phyloP scores from a whole-genome alignment of 2,797 vertebrate genomes.

The Nothura maculosa region DNA sequence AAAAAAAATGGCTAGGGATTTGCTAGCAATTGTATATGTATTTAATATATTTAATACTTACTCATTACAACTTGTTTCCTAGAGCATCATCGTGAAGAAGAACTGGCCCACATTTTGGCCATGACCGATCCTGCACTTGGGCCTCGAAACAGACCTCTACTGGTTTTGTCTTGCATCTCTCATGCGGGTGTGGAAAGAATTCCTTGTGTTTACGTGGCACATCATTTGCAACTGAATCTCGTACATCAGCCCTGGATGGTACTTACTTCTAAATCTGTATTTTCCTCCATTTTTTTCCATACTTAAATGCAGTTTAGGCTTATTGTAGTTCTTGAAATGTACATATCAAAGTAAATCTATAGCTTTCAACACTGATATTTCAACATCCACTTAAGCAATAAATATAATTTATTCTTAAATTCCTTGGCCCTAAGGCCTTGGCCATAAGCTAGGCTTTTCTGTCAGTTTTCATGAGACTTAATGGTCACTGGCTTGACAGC shows the following conservation, averaged over 20 bases:
- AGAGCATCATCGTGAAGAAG: slow-evolving; percentile 81
- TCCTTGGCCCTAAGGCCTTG: neutral
- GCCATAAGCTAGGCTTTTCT: neutral
- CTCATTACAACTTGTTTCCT: slow-evolving; percentile 12
- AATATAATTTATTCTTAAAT: neutral
- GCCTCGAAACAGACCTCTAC: slow-evolving; percentile 84
- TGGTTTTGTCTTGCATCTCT: slow-evolving; percentile 92
- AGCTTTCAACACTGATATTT: neutral
- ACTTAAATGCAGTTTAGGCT: neutral
- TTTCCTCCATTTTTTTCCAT: slow-evolving; percentile 9
- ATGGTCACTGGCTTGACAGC: rapidly evolving
- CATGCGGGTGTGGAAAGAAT: slow-evolving; percentile 79
- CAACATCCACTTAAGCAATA: neutral
- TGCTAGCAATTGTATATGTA: too few species aligned
- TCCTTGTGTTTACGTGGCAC: slow-evolving; percentile 90
- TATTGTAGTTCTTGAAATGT: neutral
- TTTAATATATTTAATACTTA: neutral
- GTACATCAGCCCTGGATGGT: slow-evolving; percentile 93
- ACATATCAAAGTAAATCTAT: neutral
- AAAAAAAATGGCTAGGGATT: neutral
- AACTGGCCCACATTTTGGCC: slow-evolving; percentile 87
- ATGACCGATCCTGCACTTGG: slow-evolving; percentile 85
- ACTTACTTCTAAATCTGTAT: slow-evolving; percentile 56
- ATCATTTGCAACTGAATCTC: slow-evolving; percentile 85
- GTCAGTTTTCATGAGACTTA: neutral